Percentiles rank a stretch among this genome's conserved stretches.
Conservation (phyloP, 2,113 vertebrate genomes). For the Egretta garzetta region DNA sequence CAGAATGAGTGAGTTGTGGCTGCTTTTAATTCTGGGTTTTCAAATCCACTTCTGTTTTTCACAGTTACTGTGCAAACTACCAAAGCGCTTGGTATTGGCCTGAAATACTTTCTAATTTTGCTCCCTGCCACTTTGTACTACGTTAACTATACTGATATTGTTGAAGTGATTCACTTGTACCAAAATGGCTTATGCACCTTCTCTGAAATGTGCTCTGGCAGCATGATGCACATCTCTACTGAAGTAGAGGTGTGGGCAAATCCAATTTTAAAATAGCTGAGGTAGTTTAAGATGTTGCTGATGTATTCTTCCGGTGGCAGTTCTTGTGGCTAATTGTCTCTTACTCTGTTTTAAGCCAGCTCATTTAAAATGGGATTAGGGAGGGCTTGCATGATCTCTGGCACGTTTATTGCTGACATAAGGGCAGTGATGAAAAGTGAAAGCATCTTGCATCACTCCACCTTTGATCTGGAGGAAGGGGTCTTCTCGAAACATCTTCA, state of each 20-base stretch:
- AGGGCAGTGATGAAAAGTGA: neutral
- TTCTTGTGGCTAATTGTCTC: neutral
- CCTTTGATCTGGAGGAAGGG: neutral
- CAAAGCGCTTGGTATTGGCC: neutral
- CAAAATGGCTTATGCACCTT: neutral
- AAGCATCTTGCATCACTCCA: neutral
- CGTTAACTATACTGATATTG: neutral
- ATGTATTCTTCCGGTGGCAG: neutral
- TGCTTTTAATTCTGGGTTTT: neutral
- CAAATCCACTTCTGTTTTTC: neutral
- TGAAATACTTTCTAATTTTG: neutral
- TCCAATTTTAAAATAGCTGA: neutral
- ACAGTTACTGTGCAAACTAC: neutral
- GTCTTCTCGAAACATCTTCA: neutral
- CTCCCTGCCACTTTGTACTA: neutral
- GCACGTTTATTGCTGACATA: neutral
- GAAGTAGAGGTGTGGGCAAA: neutral
- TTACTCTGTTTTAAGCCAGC: neutral
- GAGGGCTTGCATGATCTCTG: neutral
- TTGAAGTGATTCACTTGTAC: neutral
- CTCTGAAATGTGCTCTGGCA: neutral
- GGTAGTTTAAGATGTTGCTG: neutral
- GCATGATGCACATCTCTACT: neutral
- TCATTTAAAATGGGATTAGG: neutral
- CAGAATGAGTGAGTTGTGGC: neutral